A percentile compares a stretch with the other conserved stretches of the same genome.
Evolutionary conservation across 1,140 invertebrate species (phyloP).

Genomic region (Ceratina japonica): DNA sequence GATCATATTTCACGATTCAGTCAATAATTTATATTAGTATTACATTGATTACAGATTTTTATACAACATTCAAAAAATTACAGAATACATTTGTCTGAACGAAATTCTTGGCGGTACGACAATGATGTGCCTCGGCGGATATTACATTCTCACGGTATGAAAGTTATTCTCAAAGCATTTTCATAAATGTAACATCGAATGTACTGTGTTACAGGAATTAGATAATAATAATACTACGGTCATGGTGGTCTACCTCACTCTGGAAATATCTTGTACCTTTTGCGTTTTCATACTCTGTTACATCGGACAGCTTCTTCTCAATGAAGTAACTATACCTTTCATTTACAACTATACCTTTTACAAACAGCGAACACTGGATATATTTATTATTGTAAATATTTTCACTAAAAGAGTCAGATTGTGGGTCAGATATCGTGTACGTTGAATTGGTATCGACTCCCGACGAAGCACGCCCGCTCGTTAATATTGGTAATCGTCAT

Average conservation of each 20-base stretch:
- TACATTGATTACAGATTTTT: constrained; percentile 34
- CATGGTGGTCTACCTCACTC: constrained; percentile 1
- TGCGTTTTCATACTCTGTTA: constrained; percentile 50
- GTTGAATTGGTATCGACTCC: background rate
- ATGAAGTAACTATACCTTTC: constrained; percentile 44
- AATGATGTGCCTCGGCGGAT: constrained; percentile 62
- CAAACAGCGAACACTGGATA: background rate
- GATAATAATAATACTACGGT: constrained; percentile 27
- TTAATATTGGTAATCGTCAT: background rate
- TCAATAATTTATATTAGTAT: no score
- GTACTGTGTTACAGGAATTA: constrained; percentile 54
- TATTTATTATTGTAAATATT: background rate
- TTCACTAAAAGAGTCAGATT: background rate
- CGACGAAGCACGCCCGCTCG: background rate
- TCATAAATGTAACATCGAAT: no score
- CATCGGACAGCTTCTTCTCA: constrained; percentile 57
- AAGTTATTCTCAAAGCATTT: no score
- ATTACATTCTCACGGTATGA: constrained; percentile 43
- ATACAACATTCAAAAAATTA: constrained; percentile 14
- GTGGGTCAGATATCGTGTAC: background rate
- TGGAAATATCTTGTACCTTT: constrained; percentile 51
- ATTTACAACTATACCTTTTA: background rate
- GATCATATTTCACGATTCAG: no score
- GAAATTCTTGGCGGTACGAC: constrained; percentile 43
- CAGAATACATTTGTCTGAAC: constrained; percentile 55